Percentiles rank a stretch among this genome's conserved stretches.
Conservation (phyloP, 2,797 vertebrate species). For the Diglossa cyanea region DNA sequence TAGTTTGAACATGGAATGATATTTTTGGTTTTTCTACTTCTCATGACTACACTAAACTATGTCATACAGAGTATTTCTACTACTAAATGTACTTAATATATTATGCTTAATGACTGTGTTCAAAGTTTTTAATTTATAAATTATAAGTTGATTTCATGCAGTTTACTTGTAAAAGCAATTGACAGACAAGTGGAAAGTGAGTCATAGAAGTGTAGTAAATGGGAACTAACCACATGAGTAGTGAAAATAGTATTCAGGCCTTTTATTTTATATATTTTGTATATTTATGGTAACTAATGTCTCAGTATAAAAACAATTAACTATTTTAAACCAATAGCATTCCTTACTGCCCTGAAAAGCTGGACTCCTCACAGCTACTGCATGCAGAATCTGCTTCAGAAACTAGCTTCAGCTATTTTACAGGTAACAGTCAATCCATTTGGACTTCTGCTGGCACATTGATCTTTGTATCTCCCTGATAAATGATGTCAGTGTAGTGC, state of each 20-base stretch:
- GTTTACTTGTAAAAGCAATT: background rate
- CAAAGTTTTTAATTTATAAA: background rate
- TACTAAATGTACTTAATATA: background rate
- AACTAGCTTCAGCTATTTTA: background rate
- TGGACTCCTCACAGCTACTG: background rate
- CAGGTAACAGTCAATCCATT: background rate
- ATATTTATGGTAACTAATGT: background rate
- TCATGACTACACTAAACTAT: background rate
- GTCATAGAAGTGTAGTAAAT: background rate
- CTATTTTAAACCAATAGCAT: background rate
- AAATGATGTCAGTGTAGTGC: background rate
- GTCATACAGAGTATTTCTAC: background rate
- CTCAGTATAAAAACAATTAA: background rate
- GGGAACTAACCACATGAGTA: background rate
- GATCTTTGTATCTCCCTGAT: background rate
- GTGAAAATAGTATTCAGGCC: background rate
- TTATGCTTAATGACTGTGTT: background rate
- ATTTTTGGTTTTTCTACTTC: background rate
- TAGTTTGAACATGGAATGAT: background rate
- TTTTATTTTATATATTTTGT: background rate
- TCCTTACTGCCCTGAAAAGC: background rate
- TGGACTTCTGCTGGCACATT: fast-evolving
- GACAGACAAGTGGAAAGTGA: background rate
- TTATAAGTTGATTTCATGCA: background rate
- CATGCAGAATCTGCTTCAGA: background rate